A percentile compares a stretch with the other conserved stretches of the same genome.
These are phyloP conservation scores for Clarias gariepinus DNA, from an alignment of 2,113 vertebrate genomes.

Conservation along the genomic window DNA sequence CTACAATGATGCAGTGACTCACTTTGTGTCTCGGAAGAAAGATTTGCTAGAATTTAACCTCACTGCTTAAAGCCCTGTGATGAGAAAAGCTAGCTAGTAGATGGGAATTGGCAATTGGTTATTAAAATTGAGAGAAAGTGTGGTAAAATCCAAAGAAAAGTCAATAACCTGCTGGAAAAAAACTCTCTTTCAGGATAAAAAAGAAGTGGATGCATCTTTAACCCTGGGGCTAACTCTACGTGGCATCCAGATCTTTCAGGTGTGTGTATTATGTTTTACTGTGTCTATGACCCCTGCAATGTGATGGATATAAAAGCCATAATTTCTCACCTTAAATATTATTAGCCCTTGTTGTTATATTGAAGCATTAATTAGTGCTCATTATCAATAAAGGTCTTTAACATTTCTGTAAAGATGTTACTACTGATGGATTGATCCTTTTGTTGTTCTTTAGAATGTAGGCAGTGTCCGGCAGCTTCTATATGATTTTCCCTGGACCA, in stretches of 20 bases:
- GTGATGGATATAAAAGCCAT: neutral
- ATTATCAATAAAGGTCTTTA: neutral
- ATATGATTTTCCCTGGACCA: conserved; percentile 98
- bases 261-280: conserved; percentile 54
- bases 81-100: neutral
- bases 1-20: neutral
- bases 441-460: conserved; percentile 75
- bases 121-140: neutral
- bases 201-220: conserved; percentile 91
- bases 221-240: conserved; percentile 90
- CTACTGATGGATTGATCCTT: neutral
- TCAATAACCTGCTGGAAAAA: neutral
- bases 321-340: neutral
- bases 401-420: neutral
- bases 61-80: neutral
- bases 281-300: neutral
- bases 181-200: conserved; percentile 84
- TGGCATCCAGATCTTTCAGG: conserved; percentile 99
- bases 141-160: neutral
- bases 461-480: conserved; percentile 89
- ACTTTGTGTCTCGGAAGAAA: no score
- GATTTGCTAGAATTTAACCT: neutral
- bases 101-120: no score
- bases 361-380: neutral
- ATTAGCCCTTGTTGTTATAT: neutral